phyloP scores from a whole-genome alignment of 37 sponge, comb jelly and placozoan species.

The Cladorhizidae sp. region DNA sequence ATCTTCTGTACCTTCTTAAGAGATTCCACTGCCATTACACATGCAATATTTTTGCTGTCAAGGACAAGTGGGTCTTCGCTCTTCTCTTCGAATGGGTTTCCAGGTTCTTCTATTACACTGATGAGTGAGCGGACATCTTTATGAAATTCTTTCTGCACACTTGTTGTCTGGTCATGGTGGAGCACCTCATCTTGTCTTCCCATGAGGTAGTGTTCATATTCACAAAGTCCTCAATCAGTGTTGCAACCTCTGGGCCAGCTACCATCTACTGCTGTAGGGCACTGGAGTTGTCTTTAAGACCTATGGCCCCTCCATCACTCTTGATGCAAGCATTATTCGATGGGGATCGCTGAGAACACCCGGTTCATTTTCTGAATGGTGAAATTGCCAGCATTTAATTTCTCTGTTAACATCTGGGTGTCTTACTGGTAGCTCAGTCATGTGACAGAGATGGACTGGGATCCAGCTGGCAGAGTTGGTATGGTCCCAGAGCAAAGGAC shows the following conservation, averaged over 20 bases:
- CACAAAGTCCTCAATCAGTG: too few species aligned
- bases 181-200: conserved; percentile 5
- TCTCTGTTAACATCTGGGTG: conserved; percentile 9
- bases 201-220: neutral
- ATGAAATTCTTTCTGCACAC: too few species aligned
- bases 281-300: too few species aligned
- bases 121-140: conserved; percentile 43
- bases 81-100: too few species aligned
- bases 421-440: conserved; percentile 12
- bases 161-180: conserved; percentile 50
- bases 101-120: conserved; percentile 22
- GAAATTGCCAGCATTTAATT: too few species aligned
- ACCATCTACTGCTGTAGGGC: conserved; percentile 37
- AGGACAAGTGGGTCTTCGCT: conserved; percentile 35
- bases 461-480: conserved; percentile 26
- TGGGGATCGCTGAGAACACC: conserved; percentile 37
- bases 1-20: conserved; percentile 13
- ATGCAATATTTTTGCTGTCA: conserved; percentile 51
- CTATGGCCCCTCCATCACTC: too few species aligned
- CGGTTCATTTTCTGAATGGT: conserved; percentile 26
- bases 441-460: conserved; percentile 23
- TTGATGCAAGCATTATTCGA: too few species aligned
- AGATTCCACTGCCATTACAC: too few species aligned
- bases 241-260: too few species aligned
- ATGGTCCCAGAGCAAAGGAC: conserved; percentile 27